Evolutionary conservation across 2,888 invertebrate genomes (phyloP), one percentile per base, ranked within the genome.

Genomic region (Drosophila fungiperda): DNA sequence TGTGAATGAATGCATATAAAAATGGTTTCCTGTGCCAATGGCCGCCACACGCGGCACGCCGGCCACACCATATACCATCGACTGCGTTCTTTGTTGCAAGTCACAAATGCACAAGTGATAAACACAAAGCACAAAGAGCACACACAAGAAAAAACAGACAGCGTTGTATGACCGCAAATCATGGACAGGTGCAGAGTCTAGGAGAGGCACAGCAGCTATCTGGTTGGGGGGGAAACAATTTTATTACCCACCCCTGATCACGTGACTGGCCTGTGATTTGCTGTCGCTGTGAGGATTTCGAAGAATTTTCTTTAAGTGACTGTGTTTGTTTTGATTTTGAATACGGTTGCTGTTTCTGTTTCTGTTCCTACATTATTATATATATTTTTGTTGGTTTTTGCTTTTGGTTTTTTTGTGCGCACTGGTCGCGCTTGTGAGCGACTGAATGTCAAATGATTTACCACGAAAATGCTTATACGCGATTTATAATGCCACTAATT

Each of bases 361-460:
- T 59, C 33, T 42, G 45, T 45, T 45, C 20, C 45, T 55, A 35
- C 52, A 42, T 72, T 68, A 45, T 33, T 42, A 45, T 49, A 40
- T n/a, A n/a, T 45, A 42, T 50, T 53, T 74, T 63, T 48, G 12
- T 26, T 42, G 5, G 15, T 23, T 26, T 52, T 45, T 6, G 35
- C 42, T 49, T 26, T 36, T 33, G 9, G 36, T 29, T 20, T 36
- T 62, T 68, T 63, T 68, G 63, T 73, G 80, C 76, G 71, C 71
- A 57, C 69, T 65, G 68, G 60, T 68, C 26, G 12, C 70, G 73
- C 70, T 62, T 65, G 62, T 53, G 76, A 63, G 73, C 71, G 69
- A 33, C 70, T 74, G 87, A 89, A 84, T 87, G 87, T 84, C 87
- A 89, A 85, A 87, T 89, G 87, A 79, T 82, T 80, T 84, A 85